Evolutionary conservation across 2,113 vertebrate genomes (phyloP), one percentile per base, ranked within the genome.

Genomic region (Otocyon megalotis): DNA sequence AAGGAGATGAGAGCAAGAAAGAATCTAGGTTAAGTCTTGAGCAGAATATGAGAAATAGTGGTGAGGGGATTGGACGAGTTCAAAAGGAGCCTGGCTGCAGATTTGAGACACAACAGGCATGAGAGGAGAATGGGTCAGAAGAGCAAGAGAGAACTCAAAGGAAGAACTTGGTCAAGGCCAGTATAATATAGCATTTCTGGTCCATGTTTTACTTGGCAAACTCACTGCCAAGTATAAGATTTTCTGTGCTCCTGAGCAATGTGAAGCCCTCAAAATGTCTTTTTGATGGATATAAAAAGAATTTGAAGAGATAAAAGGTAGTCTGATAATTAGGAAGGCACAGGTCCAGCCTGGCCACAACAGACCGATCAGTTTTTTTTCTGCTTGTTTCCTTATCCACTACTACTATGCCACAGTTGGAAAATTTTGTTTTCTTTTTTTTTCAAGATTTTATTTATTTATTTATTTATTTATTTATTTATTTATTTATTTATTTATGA

Each of bases 391-490:
- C 48, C 14, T 82, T 1, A 67, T 56, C n/a, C 8, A 50, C 10
- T 92, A 12, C 60, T 72, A 53, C 53, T 94, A 58, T 67, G 43
- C 26, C 22, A 58, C 58, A 79, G 95, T 88, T 92, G 37, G 56
- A 28, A 89, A 77, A 84, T 65, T 92, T 90, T 90, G n/a, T 58
- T 67, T 58, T 13, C 80, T 65, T 92, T 90, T 90, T n/a, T 58
- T 13, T 43, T 43, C 8, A 43, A 43, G 43, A 43, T 7, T 7
- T 43, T 43, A 43, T 43, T 43, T 43, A 43, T 43, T 43, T 43
- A 43, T 43, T 43, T 43, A 43, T 43, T 43, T 43, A 43, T 43
- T 43, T 43, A 43, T 5, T 43, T 43, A 43, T 5, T 43, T 43
- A 43, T 5, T 43, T 43, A 43, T 5, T 43, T 43, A 43, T 5